Conservation (phyloP, 2,113 vertebrate species). For the Epinephelus fuscoguttatus region DNA sequence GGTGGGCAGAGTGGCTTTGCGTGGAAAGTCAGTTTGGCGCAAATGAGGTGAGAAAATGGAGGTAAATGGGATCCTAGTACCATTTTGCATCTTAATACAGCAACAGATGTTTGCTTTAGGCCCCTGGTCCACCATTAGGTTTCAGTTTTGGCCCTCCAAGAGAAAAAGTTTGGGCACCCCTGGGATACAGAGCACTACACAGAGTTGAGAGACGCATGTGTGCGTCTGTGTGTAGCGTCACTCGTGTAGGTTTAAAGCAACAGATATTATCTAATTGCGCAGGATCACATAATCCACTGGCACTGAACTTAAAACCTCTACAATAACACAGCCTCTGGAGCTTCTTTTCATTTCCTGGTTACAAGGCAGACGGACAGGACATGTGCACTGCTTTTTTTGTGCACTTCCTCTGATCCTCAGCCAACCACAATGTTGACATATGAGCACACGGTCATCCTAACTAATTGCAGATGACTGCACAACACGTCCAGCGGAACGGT, state of each 20-base stretch:
- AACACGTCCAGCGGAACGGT: conserved; percentile 53
- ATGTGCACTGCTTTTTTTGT: conserved; percentile 29
- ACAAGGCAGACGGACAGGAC: conserved; percentile 29
- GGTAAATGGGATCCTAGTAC: no score
- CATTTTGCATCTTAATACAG: no score
- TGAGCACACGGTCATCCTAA: conserved; percentile 63
- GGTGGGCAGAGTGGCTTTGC: no score
- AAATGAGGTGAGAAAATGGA: no score
- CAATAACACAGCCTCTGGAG: conserved; percentile 44
- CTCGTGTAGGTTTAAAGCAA: conserved; percentile 41
- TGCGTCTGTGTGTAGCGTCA: conserved; percentile 10
- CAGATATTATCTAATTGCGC: conserved; percentile 61
- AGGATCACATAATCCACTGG: conserved; percentile 50
- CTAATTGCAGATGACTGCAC: conserved; percentile 71
- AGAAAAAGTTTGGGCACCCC: no score
- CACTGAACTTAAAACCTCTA: conserved; percentile 42
- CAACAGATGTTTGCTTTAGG: no score
- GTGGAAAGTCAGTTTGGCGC: no score
- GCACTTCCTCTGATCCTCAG: conserved; percentile 59
- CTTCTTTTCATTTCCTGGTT: conserved; percentile 64
- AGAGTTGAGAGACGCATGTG: no score
- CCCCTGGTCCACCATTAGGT: no score
- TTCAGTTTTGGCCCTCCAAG: no score
- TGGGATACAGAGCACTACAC: no score
- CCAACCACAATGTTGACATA: conserved; percentile 68